A percentile compares a stretch with the other conserved stretches of the same genome.
Evolutionary conservation across 53 echinoderm and acorn worm genomes (phyloP).

Genomic region (Echinarachnius parma): DNA sequence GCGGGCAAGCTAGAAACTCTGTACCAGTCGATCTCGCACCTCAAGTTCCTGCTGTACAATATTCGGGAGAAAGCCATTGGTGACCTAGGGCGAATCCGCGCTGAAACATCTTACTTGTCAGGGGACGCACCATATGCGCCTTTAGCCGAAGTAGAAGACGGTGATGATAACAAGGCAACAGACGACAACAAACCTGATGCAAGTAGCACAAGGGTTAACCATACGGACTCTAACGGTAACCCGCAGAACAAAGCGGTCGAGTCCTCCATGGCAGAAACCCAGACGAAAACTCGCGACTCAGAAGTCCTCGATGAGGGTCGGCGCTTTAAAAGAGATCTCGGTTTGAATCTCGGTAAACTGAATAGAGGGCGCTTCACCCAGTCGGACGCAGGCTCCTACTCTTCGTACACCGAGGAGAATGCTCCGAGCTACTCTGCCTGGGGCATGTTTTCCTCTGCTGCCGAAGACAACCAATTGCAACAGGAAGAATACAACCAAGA

Average conservation of each 20-base stretch:
- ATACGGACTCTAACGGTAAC: background rate
- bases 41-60: conserved; percentile 14
- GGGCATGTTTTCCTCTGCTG: conserved; percentile 7
- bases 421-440: background rate
- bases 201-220: conserved; percentile 22
- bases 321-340: conserved; percentile 26
- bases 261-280: conserved; percentile 19
- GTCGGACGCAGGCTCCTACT: background rate
- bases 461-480: background rate
- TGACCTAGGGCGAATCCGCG: background rate
- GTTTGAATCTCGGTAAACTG: background rate
- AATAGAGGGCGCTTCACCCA: background rate
- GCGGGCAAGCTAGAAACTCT: conserved; percentile 31
- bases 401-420: background rate
- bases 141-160: conserved; percentile 3
- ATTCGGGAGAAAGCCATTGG: conserved; percentile 7
- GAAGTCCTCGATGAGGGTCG: background rate
- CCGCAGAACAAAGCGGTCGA: conserved; percentile 24
- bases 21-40: conserved; percentile 22
- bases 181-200: conserved; percentile 2
- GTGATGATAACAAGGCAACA: background rate
- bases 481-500: background rate
- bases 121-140: background rate
- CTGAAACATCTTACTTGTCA: conserved; percentile 8
- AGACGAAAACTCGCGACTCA: background rate